Conservation (phyloP, 2,113 vertebrate species). For the Chaetura pelagica region DNA sequence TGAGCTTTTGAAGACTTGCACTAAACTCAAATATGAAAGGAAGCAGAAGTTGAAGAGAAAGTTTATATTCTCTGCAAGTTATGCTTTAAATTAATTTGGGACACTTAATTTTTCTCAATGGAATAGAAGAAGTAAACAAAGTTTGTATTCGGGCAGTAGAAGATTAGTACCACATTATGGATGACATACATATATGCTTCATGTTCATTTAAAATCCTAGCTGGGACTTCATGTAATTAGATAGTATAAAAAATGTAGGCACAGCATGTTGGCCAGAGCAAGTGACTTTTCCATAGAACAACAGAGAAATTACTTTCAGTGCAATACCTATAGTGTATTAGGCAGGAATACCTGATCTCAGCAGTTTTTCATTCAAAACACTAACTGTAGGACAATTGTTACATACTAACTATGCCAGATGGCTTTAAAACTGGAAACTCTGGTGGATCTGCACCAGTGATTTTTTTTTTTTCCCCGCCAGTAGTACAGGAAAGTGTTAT, state of each 20-base stretch:
- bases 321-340: neutral
- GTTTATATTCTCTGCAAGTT: neutral
- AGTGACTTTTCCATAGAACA: neutral
- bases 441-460: neutral
- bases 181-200: neutral
- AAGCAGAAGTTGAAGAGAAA: slow-evolving; percentile 41
- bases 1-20: slow-evolving; percentile 58
- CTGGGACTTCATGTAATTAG: neutral
- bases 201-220: neutral
- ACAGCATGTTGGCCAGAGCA: neutral
- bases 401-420: neutral
- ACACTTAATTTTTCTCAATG: neutral
- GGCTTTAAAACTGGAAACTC: neutral
- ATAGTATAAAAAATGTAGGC: neutral
- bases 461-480: too few relatives aligned
- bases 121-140: neutral
- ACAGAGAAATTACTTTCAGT: neutral
- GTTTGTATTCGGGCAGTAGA: neutral
- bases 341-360: neutral
- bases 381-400: neutral
- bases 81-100: neutral
- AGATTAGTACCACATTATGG: neutral
- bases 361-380: neutral
- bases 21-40: slow-evolving; percentile 37
- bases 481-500: neutral